These are phyloP conservation scores for Andrena haemorrhoa DNA, from an alignment of 2,888 invertebrate species.

Conservation along the genomic window DNA sequence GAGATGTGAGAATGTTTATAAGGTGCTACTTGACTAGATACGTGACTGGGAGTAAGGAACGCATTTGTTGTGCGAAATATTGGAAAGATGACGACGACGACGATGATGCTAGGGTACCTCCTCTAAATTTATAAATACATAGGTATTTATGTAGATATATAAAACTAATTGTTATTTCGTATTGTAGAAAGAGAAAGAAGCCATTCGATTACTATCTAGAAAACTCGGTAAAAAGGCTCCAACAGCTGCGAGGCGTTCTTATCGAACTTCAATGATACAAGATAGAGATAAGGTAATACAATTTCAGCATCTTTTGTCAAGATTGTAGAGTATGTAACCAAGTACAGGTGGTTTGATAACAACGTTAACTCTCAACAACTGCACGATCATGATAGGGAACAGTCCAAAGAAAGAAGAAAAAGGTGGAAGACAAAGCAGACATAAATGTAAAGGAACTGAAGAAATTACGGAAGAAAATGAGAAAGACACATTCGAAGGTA, in stretches of 20 bases:
- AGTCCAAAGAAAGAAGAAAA: neutral
- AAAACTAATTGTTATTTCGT: neutral
- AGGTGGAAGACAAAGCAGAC: neutral
- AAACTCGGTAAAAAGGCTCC: neutral
- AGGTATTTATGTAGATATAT: no score
- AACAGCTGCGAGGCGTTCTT: neutral
- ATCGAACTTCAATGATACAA: neutral
- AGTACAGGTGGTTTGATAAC: neutral
- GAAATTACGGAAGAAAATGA: neutral
- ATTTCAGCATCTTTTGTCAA: neutral
- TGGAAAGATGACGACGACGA: neutral
- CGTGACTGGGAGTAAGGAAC: constrained; percentile 40
- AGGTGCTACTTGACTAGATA: constrained; percentile 69
- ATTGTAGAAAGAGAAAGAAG: neutral
- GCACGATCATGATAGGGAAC: neutral
- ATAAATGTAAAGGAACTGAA: neutral
- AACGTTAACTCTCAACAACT: neutral
- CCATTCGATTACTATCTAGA: no score
- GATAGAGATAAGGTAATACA: constrained; percentile 20
- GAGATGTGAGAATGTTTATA: constrained; percentile 65
- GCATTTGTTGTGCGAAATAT: constrained; percentile 68
- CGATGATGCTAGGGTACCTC: constrained; percentile 22
- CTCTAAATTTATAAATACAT: neutral
- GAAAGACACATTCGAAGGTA: neutral
- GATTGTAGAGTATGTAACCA: neutral